Conservation (phyloP, 2,888 invertebrate genomes). For the Antheraea assamensis region DNA sequence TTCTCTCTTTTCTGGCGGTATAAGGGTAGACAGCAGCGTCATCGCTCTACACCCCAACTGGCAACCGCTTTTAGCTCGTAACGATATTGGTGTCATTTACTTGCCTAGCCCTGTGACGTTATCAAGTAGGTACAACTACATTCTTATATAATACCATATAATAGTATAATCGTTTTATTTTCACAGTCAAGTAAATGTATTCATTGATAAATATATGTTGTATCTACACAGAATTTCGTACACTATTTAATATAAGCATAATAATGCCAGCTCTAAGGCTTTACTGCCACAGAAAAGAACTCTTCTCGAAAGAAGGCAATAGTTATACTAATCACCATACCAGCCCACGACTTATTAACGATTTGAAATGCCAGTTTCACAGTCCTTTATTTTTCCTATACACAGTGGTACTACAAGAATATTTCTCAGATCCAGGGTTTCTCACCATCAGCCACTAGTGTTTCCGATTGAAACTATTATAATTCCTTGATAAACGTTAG, state of each 20-base stretch:
- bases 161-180: neutral
- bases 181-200: neutral
- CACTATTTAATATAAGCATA: neutral
- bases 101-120: constrained; percentile 33
- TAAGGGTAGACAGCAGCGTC: constrained; percentile 40
- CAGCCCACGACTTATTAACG: too few relatives aligned
- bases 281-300: too few relatives aligned
- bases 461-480: too few relatives aligned
- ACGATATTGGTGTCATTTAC: constrained; percentile 54
- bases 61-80: constrained; percentile 43
- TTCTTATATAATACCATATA: neutral
- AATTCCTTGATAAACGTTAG: too few relatives aligned
- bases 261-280: too few relatives aligned
- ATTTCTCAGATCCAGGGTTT: too few relatives aligned
- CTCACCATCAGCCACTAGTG: too few relatives aligned
- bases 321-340: too few relatives aligned
- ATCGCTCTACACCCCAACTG: constrained; percentile 50
- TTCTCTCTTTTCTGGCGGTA: constrained; percentile 53
- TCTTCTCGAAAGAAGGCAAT: too few relatives aligned
- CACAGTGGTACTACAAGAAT: too few relatives aligned
- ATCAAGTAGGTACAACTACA: constrained; percentile 36
- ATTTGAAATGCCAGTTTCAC: too few relatives aligned
- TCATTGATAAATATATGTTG: neutral
- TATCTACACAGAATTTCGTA: neutral
- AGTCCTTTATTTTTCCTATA: too few relatives aligned